Conservation (phyloP, 2,888 invertebrate species). For the Xanthorhoe designata region DNA sequence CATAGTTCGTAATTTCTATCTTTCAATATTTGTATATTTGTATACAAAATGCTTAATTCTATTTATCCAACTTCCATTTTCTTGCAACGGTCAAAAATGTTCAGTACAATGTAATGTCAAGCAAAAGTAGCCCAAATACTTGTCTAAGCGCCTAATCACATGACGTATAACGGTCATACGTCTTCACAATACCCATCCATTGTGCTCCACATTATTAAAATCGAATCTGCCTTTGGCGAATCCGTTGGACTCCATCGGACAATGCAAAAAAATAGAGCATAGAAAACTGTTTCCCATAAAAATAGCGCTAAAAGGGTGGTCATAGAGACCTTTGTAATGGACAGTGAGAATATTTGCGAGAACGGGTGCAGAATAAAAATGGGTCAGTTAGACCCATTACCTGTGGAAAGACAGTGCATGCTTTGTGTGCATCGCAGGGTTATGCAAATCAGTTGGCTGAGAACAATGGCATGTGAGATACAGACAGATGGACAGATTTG, state of each 20-base stretch:
- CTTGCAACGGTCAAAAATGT: slow-evolving; percentile 22
- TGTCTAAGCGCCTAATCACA: slow-evolving; percentile 34
- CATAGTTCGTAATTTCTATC: neutral
- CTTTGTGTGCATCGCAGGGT: slow-evolving; percentile 73
- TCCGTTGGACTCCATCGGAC: slow-evolving; percentile 71
- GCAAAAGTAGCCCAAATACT: slow-evolving; percentile 37
- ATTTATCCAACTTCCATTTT: slow-evolving; percentile 12
- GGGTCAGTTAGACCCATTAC: slow-evolving; percentile 72
- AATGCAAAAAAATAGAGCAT: slow-evolving; percentile 84
- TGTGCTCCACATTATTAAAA: slow-evolving; percentile 71
- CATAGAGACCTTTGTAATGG: slow-evolving; percentile 67
- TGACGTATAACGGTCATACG: slow-evolving; percentile 74
- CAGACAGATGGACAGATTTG: slow-evolving; percentile 44
- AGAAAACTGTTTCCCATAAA: slow-evolving; percentile 81
- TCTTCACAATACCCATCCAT: slow-evolving; percentile 63
- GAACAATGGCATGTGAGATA: slow-evolving; percentile 69
- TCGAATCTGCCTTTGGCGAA: slow-evolving; percentile 77
- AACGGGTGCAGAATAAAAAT: slow-evolving; percentile 68
- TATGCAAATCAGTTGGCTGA: slow-evolving; percentile 72
- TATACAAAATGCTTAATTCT: neutral
- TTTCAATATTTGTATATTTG: neutral
- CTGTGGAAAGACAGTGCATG: slow-evolving; percentile 58
- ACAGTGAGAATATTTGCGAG: slow-evolving; percentile 82
- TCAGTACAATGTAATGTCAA: slow-evolving; percentile 25
- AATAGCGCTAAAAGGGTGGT: slow-evolving; percentile 77